These are phyloP conservation scores for Grus americana DNA, from an alignment of 2,113 vertebrate species.

Conservation along the genomic window DNA sequence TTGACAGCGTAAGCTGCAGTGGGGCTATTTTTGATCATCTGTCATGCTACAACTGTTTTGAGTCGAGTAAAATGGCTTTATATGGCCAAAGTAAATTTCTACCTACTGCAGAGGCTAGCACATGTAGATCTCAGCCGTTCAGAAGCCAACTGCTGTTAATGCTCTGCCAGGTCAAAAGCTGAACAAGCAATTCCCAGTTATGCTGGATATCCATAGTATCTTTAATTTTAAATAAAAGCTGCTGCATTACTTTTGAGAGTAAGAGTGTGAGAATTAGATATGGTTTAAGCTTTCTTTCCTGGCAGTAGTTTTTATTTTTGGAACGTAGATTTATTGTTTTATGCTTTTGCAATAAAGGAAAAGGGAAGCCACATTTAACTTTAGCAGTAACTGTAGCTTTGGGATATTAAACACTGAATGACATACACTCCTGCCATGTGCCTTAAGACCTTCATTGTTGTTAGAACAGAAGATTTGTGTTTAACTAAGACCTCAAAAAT, in stretches of 20 bases:
- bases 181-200: constrained; percentile 24
- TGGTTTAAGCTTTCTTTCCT: not conserved
- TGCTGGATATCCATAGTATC: not conserved
- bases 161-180: constrained; percentile 40
- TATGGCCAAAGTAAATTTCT: constrained; percentile 84
- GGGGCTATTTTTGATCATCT: constrained; percentile 92
- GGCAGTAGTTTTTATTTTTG: not conserved
- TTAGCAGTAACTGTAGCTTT: not conserved
- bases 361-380: not conserved
- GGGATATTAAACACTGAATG: not conserved
- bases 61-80: constrained; percentile 82
- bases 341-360: not conserved
- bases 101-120: constrained; percentile 78
- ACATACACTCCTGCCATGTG: not conserved
- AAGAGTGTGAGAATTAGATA: not conserved
- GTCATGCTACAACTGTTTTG: constrained; percentile 84
- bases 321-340: not conserved
- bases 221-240: constrained; percentile 1
- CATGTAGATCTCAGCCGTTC: constrained; percentile 54
- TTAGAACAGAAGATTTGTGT: not conserved
- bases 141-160: constrained; percentile 41
- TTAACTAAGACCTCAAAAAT: not conserved
- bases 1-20: constrained; percentile 89
- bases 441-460: not conserved
- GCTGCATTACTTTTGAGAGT: not conserved